Evolutionary conservation across 2,797 vertebrate species (phyloP).

Genomic region (Sarcoramphus papa): DNA sequence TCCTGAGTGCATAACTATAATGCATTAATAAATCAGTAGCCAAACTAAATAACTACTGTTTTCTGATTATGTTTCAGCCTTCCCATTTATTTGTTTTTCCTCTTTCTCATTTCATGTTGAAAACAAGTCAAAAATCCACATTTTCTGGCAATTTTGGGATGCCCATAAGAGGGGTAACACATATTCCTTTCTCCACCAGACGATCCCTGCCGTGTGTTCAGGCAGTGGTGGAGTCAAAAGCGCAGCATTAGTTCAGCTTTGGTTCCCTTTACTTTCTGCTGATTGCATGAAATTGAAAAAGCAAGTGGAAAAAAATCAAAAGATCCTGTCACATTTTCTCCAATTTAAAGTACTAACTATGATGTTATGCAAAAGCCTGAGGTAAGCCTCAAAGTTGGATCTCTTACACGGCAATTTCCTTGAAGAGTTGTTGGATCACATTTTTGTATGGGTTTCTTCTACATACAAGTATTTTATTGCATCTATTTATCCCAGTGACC

Average conservation of each 20-base stretch:
- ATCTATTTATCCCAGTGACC: conserved; percentile 32
- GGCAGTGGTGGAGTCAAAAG: not conserved
- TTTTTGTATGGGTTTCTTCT: not conserved
- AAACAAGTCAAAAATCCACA: not conserved
- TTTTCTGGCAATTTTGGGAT: not conserved
- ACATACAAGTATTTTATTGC: conserved; percentile 22
- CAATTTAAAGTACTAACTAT: conserved; percentile 25
- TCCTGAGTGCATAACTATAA: not conserved
- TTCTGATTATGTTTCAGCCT: not conserved
- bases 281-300: conserved; percentile 36
- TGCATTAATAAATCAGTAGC: not conserved
- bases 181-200: not conserved
- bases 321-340: conserved; percentile 22
- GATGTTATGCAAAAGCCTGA: conserved; percentile 35
- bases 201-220: not conserved
- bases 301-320: not conserved
- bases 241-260: not conserved
- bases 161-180: not conserved
- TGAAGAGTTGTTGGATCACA: conserved; percentile 17
- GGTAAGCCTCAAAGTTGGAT: conserved; percentile 60
- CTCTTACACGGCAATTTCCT: conserved; percentile 39
- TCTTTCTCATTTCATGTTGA: not conserved
- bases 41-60: conserved; percentile 30
- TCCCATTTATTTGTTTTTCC: not conserved
- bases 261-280: conserved; percentile 23